Conservation (phyloP, 2,888 invertebrate genomes). For the Melanostoma mellinum region DNA sequence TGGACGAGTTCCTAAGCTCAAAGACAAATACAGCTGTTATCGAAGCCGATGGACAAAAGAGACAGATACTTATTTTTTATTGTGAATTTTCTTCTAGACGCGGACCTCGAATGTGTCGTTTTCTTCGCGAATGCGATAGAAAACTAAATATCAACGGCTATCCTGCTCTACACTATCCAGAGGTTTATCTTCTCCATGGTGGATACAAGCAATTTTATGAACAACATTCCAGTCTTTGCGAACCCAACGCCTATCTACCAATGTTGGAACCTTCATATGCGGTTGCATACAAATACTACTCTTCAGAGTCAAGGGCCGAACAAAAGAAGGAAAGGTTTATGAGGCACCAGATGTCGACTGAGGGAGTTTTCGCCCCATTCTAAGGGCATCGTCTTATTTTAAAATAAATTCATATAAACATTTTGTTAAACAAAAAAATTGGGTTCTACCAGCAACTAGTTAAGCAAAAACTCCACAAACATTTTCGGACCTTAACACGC, state of each 20-base stretch:
- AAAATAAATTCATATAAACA: too few relatives aligned
- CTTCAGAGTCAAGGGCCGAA: constrained; percentile 90
- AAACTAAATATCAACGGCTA: constrained; percentile 90
- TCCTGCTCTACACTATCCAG: constrained; percentile 94
- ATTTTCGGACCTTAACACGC: too few relatives aligned
- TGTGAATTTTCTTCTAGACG: constrained; percentile 99
- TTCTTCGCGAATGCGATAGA: constrained; percentile 92
- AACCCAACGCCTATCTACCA: constrained; percentile 89
- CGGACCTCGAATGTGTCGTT: constrained; percentile 95
- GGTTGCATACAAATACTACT: constrained; percentile 87
- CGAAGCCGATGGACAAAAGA: constrained; percentile 80
- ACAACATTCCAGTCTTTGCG: constrained; percentile 86
- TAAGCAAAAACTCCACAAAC: too few relatives aligned
- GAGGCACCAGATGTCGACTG: constrained; percentile 78
- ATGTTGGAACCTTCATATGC: constrained; percentile 93
- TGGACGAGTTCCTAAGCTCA: constrained; percentile 83
- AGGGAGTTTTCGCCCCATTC: constrained; percentile 80
- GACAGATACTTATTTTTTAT: constrained; percentile 95
- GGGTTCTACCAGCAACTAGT: too few relatives aligned
- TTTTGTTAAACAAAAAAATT: too few relatives aligned
- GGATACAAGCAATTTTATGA: constrained; percentile 94
- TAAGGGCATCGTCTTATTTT: too few relatives aligned
- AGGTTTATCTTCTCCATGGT: constrained; percentile 95
- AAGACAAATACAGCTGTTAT: constrained; percentile 79
- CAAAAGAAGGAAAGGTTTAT: constrained; percentile 80